Evolutionary conservation across 2,797 vertebrate genomes (phyloP).

Genomic region (Sebastes diaconus): DNA sequence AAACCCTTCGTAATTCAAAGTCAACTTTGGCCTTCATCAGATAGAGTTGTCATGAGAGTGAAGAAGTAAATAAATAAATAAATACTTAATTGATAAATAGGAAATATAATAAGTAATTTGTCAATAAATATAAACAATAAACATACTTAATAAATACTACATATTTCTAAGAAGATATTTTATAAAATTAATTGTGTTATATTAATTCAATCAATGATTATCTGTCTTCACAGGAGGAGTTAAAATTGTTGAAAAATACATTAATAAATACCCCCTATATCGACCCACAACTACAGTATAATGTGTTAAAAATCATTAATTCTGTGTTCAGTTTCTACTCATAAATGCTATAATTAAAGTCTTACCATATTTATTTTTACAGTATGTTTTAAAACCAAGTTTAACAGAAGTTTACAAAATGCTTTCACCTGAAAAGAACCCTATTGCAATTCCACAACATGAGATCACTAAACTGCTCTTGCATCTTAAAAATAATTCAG

Average conservation of each 20-base stretch:
- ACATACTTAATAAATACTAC: not conserved
- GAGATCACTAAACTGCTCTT: not conserved
- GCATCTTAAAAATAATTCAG: constrained; percentile 4
- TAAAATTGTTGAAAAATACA: not conserved
- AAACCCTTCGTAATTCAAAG: not conserved
- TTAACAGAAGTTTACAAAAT: not conserved
- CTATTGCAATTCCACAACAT: not conserved
- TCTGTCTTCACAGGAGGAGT: not conserved
- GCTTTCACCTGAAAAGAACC: not conserved
- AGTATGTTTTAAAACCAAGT: not conserved
- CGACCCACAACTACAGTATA: not conserved
- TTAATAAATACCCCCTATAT: not conserved
- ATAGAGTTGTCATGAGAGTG: not conserved
- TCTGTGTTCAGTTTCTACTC: not conserved
- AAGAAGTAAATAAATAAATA: too few species aligned
- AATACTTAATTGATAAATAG: not conserved
- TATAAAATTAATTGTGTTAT: not conserved
- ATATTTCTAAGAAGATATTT: not conserved
- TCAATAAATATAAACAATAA: not conserved
- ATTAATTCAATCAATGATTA: not conserved
- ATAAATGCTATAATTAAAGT: not conserved
- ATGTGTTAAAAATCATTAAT: not conserved
- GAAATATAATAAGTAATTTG: not conserved
- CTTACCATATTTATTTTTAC: not conserved
- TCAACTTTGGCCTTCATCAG: not conserved